phyloP scores from a whole-genome alignment of 2,888 invertebrate genomes.

The Tromatobia lineatoria region DNA sequence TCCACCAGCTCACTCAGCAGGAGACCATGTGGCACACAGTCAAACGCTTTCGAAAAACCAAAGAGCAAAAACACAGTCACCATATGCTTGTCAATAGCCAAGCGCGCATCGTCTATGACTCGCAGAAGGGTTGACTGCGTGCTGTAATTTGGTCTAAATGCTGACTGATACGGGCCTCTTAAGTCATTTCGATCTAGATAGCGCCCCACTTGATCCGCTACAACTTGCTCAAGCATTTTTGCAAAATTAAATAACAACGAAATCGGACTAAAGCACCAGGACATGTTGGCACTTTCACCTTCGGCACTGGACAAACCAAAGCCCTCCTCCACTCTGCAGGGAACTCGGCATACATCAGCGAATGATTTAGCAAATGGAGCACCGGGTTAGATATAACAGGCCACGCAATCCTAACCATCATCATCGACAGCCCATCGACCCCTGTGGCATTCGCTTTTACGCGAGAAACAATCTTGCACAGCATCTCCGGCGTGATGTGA shows the following conservation, averaged over 20 bases:
- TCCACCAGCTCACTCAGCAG: too few species aligned
- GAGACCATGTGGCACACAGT: too few species aligned
- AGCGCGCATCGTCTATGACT: background rate
- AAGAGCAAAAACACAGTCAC: background rate
- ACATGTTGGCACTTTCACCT: background rate
- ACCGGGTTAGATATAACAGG: background rate
- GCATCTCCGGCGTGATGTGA: background rate
- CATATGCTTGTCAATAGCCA: background rate
- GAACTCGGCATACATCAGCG: background rate
- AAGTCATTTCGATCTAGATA: background rate
- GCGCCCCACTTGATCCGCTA: background rate
- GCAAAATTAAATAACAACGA: background rate
- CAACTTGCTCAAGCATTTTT: background rate
- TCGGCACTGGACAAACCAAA: background rate
- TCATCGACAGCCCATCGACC: background rate
- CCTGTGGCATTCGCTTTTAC: background rate
- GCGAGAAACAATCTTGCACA: background rate
- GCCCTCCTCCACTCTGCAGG: background rate
- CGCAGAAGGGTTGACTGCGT: background rate
- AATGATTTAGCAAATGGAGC: background rate
- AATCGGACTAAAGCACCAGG: slow-evolving; percentile 6
- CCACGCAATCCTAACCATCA: background rate
- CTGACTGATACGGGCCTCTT: background rate
- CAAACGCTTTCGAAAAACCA: background rate
- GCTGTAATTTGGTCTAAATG: background rate